A percentile compares a stretch with the other conserved stretches of the same genome.
phyloP scores from a whole-genome alignment of 2,113 vertebrate genomes.

The Siniperca knerii region DNA sequence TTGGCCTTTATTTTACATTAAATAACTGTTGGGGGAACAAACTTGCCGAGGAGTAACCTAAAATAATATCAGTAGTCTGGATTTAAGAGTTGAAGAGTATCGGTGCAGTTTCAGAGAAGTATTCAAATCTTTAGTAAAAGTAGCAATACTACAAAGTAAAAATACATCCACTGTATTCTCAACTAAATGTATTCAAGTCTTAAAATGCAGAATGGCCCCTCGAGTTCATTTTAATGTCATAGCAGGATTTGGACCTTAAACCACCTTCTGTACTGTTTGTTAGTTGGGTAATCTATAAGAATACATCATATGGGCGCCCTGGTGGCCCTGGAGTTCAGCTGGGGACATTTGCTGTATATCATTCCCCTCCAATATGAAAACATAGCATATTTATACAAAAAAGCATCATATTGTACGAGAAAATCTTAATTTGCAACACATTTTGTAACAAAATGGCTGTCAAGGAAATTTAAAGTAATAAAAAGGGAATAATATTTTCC shows the following conservation, averaged over 20 bases:
- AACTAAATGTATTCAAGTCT: background rate
- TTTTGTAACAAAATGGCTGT: background rate
- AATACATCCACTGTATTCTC: too few relatives aligned
- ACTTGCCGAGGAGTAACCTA: background rate
- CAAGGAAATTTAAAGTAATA: background rate
- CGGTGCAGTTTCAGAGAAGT: background rate
- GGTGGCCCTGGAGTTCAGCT: background rate
- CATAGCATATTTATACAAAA: background rate
- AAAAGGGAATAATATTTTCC: background rate
- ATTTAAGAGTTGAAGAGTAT: background rate
- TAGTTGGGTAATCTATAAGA: background rate
- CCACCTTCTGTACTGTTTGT: background rate
- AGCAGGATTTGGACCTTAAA: background rate
- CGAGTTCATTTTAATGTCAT: background rate
- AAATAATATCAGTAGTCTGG: background rate
- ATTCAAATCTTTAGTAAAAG: background rate
- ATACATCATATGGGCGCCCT: too few relatives aligned
- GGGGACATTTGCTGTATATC: too few relatives aligned
- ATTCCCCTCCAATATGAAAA: background rate
- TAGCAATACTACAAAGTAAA: background rate
- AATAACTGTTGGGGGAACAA: background rate
- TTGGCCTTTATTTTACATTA: background rate
- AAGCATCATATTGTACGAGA: background rate
- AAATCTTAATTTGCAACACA: background rate
- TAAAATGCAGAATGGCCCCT: background rate